Base-by-base conservation (phyloP, 2,888 invertebrate genomes). In the Epinotia brunnichana region DNA sequence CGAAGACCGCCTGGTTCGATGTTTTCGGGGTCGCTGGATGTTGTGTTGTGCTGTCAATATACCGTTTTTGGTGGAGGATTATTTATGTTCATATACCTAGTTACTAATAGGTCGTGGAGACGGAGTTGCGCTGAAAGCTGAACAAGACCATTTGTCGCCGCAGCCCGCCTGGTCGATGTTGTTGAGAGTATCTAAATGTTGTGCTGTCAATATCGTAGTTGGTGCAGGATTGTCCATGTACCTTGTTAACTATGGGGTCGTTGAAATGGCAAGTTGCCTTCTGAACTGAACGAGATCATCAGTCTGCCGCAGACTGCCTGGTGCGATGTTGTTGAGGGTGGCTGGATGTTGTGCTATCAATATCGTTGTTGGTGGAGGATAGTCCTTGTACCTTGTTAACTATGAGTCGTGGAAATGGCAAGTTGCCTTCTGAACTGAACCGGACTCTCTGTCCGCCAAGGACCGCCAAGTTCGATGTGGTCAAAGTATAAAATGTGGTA, bases 261-360 rank as follows among this genome's bases (percentile, higher is more conserved):
- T n/a, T n/a, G n/a, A 44, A 15, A 44, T 15, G 15, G 44, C 1
- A 3, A 15, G 44, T 44, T 15, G 3, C 44, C 15, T 4, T 44
- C 3, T 44, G 44, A 44, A 4, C 44, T 44, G 44, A 44, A 95
- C 81, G 83, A 80, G 7, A 90, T 88, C 69, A 87, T 94, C 70
- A 95, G 95, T 79, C 77, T 95, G 57, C 94, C 94, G 1, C 80
- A 80, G 39, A 85, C 89, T 0, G 94, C 94, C 82, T 87, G 94
- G 89, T 95, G 89, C 86, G 94, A 80, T 67, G 3, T 39, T 56
- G 29, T 29, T 35, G 1, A 39, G 62, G 68, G 57, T 41, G 62
- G 17, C 19, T 70, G 74, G 74, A 56, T 9, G 70, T 73, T 61
- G 73, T 67, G 41, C 24, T 41, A 63, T 72, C 64, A n/a, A 59